Evolutionary conservation across 2,797 vertebrate species (phyloP), one percentile per base, ranked within the genome.

Genomic region (Phylloscopus collybita): DNA sequence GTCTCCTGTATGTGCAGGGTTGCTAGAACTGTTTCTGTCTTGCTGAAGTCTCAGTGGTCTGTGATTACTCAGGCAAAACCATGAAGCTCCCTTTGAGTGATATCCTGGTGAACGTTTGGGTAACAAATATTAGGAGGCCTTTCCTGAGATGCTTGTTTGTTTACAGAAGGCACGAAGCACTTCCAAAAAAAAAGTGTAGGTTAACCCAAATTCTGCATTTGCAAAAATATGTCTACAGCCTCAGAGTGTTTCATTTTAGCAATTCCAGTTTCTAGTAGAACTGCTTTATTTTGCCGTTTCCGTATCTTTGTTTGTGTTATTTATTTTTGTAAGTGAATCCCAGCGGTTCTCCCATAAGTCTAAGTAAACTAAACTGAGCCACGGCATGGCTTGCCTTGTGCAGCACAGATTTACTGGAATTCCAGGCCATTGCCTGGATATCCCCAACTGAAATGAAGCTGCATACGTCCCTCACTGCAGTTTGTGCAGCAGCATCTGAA

Each of bases 31-130:
- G 12, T 67, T 80, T 62, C 29, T 76, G n/a, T 16, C 38, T 50
- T 30, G 8, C 40, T 45, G 23, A 36, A 17, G 13, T 36, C 73
- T 80, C 51, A 6, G 45, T 0, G 0, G 25, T 75, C 44, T 0
- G 0, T 47, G 44, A 32, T 32, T 72, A 6, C 23, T 83, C 56
- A 23, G 30, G 6, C 49, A 72, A 75, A 88, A 34, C 19, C 16
- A 5, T 16, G 36, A 45, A 47, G 23, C 10, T 92, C 20, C 4
- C 12, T 56, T 8, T 3, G 22, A 47, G 40, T 26, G 29, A 30
- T 50, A 32, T 3, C 25, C n/a, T 20, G 49, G 25, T n/a, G 50
- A 80, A 9, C 4, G 21, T 40, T 81, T 72, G n/a, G 25, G 50
- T 23, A 60, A 29, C 10, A 75, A 74, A 29, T 50, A 27, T 30